A percentile compares a stretch with the other conserved stretches of the same genome.
Conservation (phyloP, 2,797 vertebrate genomes). For the Onychomys leucogaster region DNA sequence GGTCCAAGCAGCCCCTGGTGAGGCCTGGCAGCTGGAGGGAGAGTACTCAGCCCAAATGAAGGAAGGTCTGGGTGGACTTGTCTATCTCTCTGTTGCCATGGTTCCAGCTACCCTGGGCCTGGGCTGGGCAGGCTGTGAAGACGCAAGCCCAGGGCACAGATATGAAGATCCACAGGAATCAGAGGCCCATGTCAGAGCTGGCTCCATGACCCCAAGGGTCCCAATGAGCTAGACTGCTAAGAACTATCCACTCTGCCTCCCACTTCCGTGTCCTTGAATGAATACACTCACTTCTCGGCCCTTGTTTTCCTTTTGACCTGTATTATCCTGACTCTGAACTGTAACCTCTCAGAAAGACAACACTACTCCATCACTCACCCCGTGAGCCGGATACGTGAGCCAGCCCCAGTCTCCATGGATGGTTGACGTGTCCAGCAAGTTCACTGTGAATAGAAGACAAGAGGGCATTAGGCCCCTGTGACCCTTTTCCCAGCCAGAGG, state of each 20-base stretch:
- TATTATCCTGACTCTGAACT: background rate
- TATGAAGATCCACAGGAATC: background rate
- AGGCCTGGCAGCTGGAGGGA: background rate
- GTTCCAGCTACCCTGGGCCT: background rate
- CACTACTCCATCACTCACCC: conserved; percentile 85
- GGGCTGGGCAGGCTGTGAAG: rapidly evolving
- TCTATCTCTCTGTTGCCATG: background rate
- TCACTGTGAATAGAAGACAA: conserved; percentile 88
- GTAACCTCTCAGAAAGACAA: background rate
- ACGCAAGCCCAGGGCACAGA: background rate
- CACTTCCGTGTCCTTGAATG: background rate
- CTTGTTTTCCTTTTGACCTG: background rate
- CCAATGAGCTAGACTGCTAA: background rate
- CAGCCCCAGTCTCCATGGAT: conserved; percentile 91
- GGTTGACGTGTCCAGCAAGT: conserved; percentile 89
- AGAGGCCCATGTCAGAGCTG: rapidly evolving
- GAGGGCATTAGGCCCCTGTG: conserved; percentile 1
- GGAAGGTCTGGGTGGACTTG: background rate
- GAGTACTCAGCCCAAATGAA: background rate
- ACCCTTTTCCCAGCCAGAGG: background rate
- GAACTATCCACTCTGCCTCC: background rate
- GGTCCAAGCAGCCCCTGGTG: background rate
- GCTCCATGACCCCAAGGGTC: background rate
- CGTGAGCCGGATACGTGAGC: conserved; percentile 90
- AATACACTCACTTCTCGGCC: background rate